Base-by-base conservation (phyloP, 2,888 invertebrate species). In the Cantharis rustica region DNA sequence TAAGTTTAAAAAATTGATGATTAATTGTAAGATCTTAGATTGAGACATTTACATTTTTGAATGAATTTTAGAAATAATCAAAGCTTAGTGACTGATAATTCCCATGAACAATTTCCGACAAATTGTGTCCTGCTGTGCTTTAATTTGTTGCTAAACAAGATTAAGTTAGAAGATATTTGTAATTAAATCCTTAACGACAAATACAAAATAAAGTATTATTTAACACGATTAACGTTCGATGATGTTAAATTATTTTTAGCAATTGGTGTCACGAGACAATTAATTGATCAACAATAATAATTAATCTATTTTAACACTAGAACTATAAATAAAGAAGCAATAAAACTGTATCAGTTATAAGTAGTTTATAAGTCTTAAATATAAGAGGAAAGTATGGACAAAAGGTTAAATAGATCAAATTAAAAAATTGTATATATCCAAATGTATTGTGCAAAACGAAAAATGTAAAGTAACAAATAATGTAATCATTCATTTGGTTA, bases 201-300 rank as follows among this genome's bases (percentile, higher is more conserved):
- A 47, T n/a, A 2, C 47, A 15, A 63, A 63, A n/a, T 20, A n/a
- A 66, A 64, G 20, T 64, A 64, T n/a, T 16, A 64, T 20, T 64
- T 64, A 64, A 20, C 13, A 66, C 64, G 9, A 66, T 66, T 66
- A 66, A 66, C n/a, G 16, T 66, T 66, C 20, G 11, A 20, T 23
- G 15, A 47, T 47, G 47, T n/a, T 47, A 20, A 20, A 66, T 17
- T 66, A 66, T 63, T 63, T 17, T 63, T 66, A 66, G 64, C 64
- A 16, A 66, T 20, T 66, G 64, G 64, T 66, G 64, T 66, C 64
- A 66, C 64, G 16, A 66, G n/a, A 66, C 64, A 66, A 66, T 66
- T 47, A 66, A 23, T 20, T 23, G 64, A 63, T 23, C 64, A 23
- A 66, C 23, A 20, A 66, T 17, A 66, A 66, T 20, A 66, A 66